Conservation (phyloP, 2,888 invertebrate genomes). For the Metalampra italica region DNA sequence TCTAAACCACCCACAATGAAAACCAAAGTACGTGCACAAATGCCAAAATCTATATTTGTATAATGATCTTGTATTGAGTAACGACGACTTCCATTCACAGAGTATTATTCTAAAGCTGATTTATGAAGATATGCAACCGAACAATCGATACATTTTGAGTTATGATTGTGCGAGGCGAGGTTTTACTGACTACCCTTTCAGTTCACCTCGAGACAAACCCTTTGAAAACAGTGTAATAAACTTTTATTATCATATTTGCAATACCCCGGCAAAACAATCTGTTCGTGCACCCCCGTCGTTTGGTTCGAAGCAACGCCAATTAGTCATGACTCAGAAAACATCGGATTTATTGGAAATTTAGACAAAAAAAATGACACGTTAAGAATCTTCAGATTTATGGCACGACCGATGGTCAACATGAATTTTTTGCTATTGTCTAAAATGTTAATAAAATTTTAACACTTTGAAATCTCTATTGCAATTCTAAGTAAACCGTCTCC, state of each 20-base stretch:
- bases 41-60: conserved; percentile 75
- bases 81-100: conserved; percentile 53
- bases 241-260: conserved; percentile 76
- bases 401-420: conserved; percentile 45
- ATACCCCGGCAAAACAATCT: conserved; percentile 57
- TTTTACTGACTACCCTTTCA: conserved; percentile 69
- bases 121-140: conserved; percentile 71
- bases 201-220: conserved; percentile 61
- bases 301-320: conserved; percentile 53
- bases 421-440: conserved; percentile 58
- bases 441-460: conserved; percentile 64
- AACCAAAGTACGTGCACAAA: conserved; percentile 63
- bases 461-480: conserved; percentile 53
- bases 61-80: conserved; percentile 74
- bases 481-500: conserved; percentile 37
- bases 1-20: conserved; percentile 57
- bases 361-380: conserved; percentile 58
- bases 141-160: conserved; percentile 69
- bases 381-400: conserved; percentile 58
- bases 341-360: conserved; percentile 51
- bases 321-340: conserved; percentile 63
- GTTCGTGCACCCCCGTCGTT: conserved; percentile 56
- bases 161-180: conserved; percentile 51
- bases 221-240: conserved; percentile 75
- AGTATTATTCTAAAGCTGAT: conserved; percentile 65